These are phyloP conservation scores for Gandaritis pyraliata DNA, from an alignment of 2,888 invertebrate genomes.

Conservation along the genomic window DNA sequence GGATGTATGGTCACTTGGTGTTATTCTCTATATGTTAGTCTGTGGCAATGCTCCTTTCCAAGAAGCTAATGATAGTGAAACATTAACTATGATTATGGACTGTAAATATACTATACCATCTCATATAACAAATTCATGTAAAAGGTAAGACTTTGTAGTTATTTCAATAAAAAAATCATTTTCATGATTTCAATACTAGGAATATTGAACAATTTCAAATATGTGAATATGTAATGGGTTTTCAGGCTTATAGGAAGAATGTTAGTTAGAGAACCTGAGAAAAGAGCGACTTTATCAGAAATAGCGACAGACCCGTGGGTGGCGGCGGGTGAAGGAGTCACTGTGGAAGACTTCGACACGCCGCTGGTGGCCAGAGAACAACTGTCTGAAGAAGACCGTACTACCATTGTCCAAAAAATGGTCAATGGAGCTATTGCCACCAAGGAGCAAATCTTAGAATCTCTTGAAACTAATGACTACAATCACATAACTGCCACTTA, in stretches of 20 bases:
- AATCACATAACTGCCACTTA: slow-evolving; percentile 99
- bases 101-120: slow-evolving; percentile 97
- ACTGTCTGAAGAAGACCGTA: slow-evolving; percentile 95
- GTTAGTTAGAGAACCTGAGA: slow-evolving; percentile 96
- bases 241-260: slow-evolving; percentile 94
- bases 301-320: slow-evolving; percentile 95
- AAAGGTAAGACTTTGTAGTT: slow-evolving; percentile 80
- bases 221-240: slow-evolving; percentile 22
- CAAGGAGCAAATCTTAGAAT: slow-evolving; percentile 97
- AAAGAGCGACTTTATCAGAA: slow-evolving; percentile 93
- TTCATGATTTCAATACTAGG: no score
- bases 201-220: no score
- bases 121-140: slow-evolving; percentile 94
- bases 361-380: slow-evolving; percentile 96
- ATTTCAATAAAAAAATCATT: no score
- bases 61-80: slow-evolving; percentile 99
- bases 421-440: slow-evolving; percentile 97
- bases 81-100: slow-evolving; percentile 99
- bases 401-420: slow-evolving; percentile 97
- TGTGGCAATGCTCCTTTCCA: slow-evolving; percentile 99
- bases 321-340: slow-evolving; percentile 79
- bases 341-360: slow-evolving; percentile 86
- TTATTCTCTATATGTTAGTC: slow-evolving; percentile 99
- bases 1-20: slow-evolving; percentile 99
- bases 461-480: slow-evolving; percentile 97